Evolutionary conservation across 2,797 vertebrate genomes (phyloP).

Genomic region (Micrastur ruficollis): DNA sequence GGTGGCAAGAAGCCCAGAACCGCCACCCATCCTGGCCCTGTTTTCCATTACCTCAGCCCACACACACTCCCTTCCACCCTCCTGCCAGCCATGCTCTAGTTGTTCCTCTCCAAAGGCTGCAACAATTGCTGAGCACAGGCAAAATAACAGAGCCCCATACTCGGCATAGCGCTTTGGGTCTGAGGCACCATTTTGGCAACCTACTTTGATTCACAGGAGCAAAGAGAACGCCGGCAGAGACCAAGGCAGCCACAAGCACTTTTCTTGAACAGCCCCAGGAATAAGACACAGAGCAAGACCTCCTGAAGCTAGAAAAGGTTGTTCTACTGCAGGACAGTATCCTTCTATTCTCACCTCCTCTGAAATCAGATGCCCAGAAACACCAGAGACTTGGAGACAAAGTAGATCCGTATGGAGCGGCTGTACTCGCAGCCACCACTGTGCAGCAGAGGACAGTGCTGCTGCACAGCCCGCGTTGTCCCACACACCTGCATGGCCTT

Average conservation of each 20-base stretch:
- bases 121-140: neutral
- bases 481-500: accelerated
- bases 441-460: neutral
- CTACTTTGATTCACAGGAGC: neutral
- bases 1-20: slow-evolving; percentile 47
- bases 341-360: neutral
- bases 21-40: slow-evolving; percentile 32
- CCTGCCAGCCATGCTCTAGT: neutral
- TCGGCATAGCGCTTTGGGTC: neutral
- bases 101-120: neutral
- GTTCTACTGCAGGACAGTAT: neutral
- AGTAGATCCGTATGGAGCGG: accelerated
- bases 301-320: neutral
- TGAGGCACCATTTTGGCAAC: neutral
- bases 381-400: neutral
- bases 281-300: neutral
- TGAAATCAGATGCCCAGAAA: neutral
- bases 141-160: accelerated
- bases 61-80: slow-evolving; percentile 21
- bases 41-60: slow-evolving; percentile 57
- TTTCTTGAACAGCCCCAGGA: neutral
- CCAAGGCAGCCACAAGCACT: neutral
- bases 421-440: neutral
- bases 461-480: accelerated
- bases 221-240: neutral